These are phyloP conservation scores for Zapornia atra DNA, from an alignment of 2,113 vertebrate genomes.

Conservation along the genomic window DNA sequence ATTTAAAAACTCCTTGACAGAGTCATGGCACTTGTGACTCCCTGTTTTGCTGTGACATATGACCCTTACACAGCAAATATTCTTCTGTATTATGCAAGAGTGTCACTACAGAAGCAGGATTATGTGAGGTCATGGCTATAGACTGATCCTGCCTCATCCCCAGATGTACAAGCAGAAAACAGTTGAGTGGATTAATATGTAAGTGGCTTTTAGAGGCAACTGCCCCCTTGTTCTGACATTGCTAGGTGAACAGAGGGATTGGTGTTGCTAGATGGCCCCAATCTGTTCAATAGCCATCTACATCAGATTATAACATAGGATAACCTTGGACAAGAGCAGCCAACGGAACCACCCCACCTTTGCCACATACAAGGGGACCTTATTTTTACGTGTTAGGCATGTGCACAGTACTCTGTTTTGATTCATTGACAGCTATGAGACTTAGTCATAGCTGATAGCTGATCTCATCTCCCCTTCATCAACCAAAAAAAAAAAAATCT, in stretches of 20 bases:
- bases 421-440: background rate
- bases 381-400: background rate
- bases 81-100: constrained; percentile 37
- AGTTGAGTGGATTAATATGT: constrained; percentile 50
- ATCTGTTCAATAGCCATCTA: background rate
- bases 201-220: constrained; percentile 57
- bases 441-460: background rate
- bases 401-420: background rate
- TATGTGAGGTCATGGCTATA: constrained; percentile 1
- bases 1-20: constrained; percentile 12
- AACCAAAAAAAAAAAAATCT: background rate
- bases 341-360: background rate
- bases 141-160: constrained; percentile 44
- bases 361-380: background rate
- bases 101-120: constrained; percentile 47
- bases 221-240: constrained; percentile 31
- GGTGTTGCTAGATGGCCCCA: background rate
- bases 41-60: background rate
- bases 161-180: constrained; percentile 46
- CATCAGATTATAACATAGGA: background rate
- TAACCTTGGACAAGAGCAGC: constrained; percentile 10
- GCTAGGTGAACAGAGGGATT: constrained; percentile 15
- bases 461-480: background rate
- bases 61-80: constrained; percentile 12
- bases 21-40: constrained; percentile 29